Percentiles rank a stretch among this genome's conserved stretches.
phyloP scores from a whole-genome alignment of 2,797 vertebrate genomes.

The Kryptopterus vitreolus region DNA sequence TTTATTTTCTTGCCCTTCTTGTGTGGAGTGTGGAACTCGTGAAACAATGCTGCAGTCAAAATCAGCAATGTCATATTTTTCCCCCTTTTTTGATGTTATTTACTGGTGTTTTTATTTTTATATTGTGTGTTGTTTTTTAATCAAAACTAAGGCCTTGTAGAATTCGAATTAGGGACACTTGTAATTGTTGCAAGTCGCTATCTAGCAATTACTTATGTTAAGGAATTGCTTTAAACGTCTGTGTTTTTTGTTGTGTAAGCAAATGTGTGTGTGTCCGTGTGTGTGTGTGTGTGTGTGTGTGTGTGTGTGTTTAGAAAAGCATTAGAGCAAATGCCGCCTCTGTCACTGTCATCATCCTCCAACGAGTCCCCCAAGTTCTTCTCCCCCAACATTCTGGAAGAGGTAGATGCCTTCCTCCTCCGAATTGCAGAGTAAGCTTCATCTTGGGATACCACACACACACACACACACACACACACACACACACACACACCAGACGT shows the following conservation, averaged over 20 bases:
- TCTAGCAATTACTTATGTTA: not conserved
- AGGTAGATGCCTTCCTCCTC: slow-evolving; percentile 94
- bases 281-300: not conserved
- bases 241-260: not conserved
- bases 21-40: not conserved
- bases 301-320: slow-evolving; percentile 80
- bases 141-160: too few relatives aligned
- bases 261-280: too few relatives aligned
- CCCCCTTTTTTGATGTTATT: not conserved
- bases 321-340: slow-evolving; percentile 92
- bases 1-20: not conserved
- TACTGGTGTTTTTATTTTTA: not conserved
- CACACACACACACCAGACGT: not conserved
- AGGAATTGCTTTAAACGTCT: not conserved
- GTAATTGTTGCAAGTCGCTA: not conserved
- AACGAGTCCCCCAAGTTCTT: slow-evolving; percentile 93
- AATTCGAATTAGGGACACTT: not conserved
- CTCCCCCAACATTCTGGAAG: slow-evolving; percentile 91
- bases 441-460: not conserved
- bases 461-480: not conserved
- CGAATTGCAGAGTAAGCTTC: slow-evolving; percentile 89
- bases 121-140: too few relatives aligned
- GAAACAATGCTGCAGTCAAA: not conserved
- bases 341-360: slow-evolving; percentile 88
- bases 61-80: not conserved